A percentile compares a stretch with the other conserved stretches of the same genome.
phyloP scores from a whole-genome alignment of 2,888 invertebrate species.

The Ecliptopera silaceata region DNA sequence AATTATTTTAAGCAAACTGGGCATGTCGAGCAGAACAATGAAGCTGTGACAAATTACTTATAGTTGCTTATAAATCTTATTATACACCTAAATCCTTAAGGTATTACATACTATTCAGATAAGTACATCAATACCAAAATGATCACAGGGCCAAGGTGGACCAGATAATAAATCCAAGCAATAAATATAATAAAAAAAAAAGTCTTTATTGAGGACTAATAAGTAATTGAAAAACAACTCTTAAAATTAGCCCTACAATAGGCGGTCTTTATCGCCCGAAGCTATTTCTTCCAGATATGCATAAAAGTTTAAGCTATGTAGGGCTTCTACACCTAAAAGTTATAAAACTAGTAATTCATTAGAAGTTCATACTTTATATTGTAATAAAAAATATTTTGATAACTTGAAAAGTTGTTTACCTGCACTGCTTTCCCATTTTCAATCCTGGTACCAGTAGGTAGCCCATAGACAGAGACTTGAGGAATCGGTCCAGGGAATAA shows the following conservation, averaged over 20 bases:
- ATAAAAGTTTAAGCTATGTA: too few species aligned
- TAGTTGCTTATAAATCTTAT: neutral
- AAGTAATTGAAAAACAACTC: too few species aligned
- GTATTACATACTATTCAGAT: too few species aligned
- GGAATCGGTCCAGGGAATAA: constrained; percentile 89
- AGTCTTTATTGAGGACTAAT: too few species aligned
- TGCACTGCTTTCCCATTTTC: constrained; percentile 85
- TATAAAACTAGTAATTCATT: neutral
- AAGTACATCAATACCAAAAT: too few species aligned
- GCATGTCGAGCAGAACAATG: neutral
- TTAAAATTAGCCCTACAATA: too few species aligned
- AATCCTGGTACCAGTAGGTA: constrained; percentile 84
- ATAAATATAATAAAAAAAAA: too few species aligned
- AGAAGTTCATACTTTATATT: neutral
- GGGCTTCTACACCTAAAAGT: too few species aligned
- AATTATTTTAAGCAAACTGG: constrained; percentile 28
- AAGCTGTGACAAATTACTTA: neutral
- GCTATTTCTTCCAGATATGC: too few species aligned
- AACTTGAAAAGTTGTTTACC: constrained; percentile 57
- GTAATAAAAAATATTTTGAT: neutral
- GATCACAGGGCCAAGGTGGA: too few species aligned
- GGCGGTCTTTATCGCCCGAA: too few species aligned
- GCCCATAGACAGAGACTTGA: constrained; percentile 88
- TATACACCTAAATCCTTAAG: neutral
- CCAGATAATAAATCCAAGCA: too few species aligned